A percentile compares a stretch with the other conserved stretches of the same genome.
phyloP scores from a whole-genome alignment of 2,888 invertebrate genomes.

The Lasioglossum leucozonium region DNA sequence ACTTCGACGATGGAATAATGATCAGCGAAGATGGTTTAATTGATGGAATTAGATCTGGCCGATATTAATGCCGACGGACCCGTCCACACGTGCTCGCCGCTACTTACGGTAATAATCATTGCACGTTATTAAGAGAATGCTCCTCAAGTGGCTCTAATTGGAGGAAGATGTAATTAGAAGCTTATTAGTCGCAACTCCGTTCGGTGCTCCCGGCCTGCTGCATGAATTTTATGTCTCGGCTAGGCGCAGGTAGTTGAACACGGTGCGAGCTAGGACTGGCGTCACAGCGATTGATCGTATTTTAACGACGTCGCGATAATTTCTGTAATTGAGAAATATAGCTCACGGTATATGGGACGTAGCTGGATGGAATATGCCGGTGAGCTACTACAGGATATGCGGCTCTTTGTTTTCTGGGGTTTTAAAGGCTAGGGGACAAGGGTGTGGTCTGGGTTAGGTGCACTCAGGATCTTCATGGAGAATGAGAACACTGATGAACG shows the following conservation, averaged over 20 bases:
- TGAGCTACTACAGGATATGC: neutral
- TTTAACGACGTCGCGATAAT: neutral
- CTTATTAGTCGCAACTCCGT: constrained; percentile 59
- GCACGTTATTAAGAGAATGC: constrained; percentile 74
- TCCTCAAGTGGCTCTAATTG: constrained; percentile 78
- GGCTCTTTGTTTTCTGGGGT: neutral
- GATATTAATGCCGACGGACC: constrained; percentile 67
- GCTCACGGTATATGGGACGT: neutral
- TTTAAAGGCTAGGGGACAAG: neutral
- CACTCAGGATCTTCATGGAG: neutral
- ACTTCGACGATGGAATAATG: constrained; percentile 70
- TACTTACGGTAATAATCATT: constrained; percentile 76
- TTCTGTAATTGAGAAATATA: neutral
- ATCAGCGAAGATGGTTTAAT: constrained; percentile 75
- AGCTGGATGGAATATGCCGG: too few relatives aligned
- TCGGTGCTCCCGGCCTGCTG: constrained; percentile 26
- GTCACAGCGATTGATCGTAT: neutral
- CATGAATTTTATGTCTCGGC: constrained; percentile 28
- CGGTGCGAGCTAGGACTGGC: neutral
- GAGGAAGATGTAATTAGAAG: constrained; percentile 78
- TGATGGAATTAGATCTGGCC: constrained; percentile 74
- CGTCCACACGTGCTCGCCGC: constrained; percentile 42
- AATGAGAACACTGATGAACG: neutral
- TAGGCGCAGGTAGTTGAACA: neutral
- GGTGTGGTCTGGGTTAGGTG: too few relatives aligned